Base-by-base conservation (phyloP, 2,797 vertebrate genomes). In the Macrochelys suwanniensis region DNA sequence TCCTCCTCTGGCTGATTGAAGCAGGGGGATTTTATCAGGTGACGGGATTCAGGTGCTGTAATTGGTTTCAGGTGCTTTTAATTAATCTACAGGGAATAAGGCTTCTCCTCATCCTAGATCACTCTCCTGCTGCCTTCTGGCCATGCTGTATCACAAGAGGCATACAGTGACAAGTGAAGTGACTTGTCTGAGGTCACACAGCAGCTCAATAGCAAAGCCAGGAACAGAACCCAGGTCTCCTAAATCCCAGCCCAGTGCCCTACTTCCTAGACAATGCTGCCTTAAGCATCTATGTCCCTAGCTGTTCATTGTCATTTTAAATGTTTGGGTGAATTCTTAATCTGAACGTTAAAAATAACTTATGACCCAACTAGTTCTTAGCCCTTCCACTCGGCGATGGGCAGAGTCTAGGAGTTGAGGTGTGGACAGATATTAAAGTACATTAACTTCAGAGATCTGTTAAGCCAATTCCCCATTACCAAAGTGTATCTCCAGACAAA, bases 401-500 rank as follows among this genome's bases (percentile, higher is more conserved):
- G 81, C 86, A 97, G 96, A 97, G 96, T 94, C 93, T 89, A 82
- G 78, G 82, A 88, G 47, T 49, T 87, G 85, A 78, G 37, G 96
- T 93, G 42, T 93, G 85, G 82, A 93, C 90, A 92, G 37, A 25
- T 42, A 71, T 23, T 23, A 71, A 71, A 37, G 21, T 42, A 11
- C 28, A 25, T 71, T 71, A 71, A 19, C 68, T 71, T 37, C 89
- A 97, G 96, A 92, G 84, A 94, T 92, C 84, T 94, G 54, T 95
- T 96, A 94, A 87, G 90, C 90, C 96, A 61, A 96, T 79, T 85
- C 93, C 94, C 94, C 94, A 92, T 0, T 2, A 95, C 89, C 74
- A 89, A 82, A 88, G 94, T 97, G 96, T 96, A 97, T 97, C 94
- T 95, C 91, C 53, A 54, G 85, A 97, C 93, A 96, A 95, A 94